These are phyloP conservation scores for Acanthoscelides obtectus DNA, from an alignment of 2,888 invertebrate genomes.

Conservation along the genomic window DNA sequence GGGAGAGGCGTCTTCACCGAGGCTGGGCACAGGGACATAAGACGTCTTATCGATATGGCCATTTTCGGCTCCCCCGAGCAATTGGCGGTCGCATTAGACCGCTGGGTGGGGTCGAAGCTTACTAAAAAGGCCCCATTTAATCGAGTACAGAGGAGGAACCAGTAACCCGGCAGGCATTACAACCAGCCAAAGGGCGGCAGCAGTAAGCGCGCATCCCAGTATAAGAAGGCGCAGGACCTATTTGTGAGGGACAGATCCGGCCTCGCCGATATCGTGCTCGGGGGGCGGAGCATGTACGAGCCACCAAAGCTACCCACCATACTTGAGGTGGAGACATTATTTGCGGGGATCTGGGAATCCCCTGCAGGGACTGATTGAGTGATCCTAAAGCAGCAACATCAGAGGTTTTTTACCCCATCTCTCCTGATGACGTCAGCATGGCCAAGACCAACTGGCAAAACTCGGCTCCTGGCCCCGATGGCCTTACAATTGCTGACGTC, in stretches of 20 bases:
- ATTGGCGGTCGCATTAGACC: too few relatives aligned
- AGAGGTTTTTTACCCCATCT: neutral
- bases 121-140: too few relatives aligned
- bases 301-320: neutral
- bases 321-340: neutral
- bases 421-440: neutral
- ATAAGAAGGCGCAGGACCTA: slow-evolving; percentile 22
- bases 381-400: neutral
- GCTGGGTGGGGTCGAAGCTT: too few relatives aligned
- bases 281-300: neutral
- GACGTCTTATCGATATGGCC: too few relatives aligned
- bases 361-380: neutral
- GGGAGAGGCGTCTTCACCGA: too few relatives aligned
- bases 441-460: slow-evolving; percentile 4
- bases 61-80: too few relatives aligned
- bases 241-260: slow-evolving; percentile 10
- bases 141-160: neutral
- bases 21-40: too few relatives aligned
- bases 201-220: slow-evolving; percentile 8
- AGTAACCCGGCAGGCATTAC: neutral
- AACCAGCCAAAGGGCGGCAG: neutral
- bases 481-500: neutral
- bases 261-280: neutral
- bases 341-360: neutral
- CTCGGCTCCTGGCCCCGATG: slow-evolving; percentile 4